phyloP scores from a whole-genome alignment of 1,140 invertebrate species.

The Leptinotarsa defecta region DNA sequence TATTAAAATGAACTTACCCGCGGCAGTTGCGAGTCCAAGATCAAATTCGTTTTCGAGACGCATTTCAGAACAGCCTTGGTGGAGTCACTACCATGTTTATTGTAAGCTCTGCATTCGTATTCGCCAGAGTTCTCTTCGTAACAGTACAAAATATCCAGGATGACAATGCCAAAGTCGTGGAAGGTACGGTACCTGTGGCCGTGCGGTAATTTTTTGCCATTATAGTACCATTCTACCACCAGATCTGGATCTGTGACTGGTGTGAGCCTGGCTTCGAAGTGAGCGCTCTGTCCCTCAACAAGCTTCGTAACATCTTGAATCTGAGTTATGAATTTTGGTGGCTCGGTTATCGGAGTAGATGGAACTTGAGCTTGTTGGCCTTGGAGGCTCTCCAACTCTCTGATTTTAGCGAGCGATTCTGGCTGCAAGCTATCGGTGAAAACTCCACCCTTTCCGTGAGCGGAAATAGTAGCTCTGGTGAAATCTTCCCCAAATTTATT shows the following conservation, averaged over 20 bases:
- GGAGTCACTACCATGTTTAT: constrained; percentile 87
- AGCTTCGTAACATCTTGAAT: constrained; percentile 80
- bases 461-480: constrained; percentile 80
- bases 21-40: constrained; percentile 93
- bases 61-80: constrained; percentile 87
- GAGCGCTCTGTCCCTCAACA: constrained; percentile 90
- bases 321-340: constrained; percentile 89
- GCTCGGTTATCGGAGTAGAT: constrained; percentile 72
- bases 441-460: constrained; percentile 84
- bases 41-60: constrained; percentile 87
- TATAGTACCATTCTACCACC: constrained; percentile 93
- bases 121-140: constrained; percentile 96
- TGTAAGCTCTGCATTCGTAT: constrained; percentile 90
- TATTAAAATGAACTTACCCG: constrained; percentile 61
- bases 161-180: constrained; percentile 97
- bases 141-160: constrained; percentile 94
- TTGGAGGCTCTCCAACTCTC: constrained; percentile 80
- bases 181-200: constrained; percentile 94
- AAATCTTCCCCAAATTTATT: constrained; percentile 91
- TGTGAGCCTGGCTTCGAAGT: constrained; percentile 89
- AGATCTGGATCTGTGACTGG: constrained; percentile 92
- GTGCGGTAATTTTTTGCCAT: constrained; percentile 88
- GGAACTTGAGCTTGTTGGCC: constrained; percentile 66
- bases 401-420: constrained; percentile 87
- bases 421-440: constrained; percentile 93